Percentiles rank a stretch among this genome's conserved stretches.
These are phyloP conservation scores for Idaea straminata DNA, from an alignment of 2,888 invertebrate species.

Conservation along the genomic window DNA sequence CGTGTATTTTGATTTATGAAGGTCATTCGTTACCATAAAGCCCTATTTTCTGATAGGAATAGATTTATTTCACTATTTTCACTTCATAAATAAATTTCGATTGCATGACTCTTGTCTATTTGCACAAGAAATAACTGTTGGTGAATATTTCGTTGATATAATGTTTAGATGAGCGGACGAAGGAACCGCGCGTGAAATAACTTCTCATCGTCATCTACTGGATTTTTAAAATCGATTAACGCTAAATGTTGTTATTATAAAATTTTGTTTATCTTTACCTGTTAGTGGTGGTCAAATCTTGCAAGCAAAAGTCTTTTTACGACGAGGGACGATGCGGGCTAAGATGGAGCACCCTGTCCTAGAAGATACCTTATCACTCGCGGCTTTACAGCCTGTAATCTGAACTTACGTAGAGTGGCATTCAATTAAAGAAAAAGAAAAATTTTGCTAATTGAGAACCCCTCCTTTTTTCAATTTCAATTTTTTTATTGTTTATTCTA, in stretches of 20 bases:
- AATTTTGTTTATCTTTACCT: neutral
- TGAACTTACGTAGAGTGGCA: no score
- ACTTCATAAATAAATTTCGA: neutral
- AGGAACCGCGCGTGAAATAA: neutral
- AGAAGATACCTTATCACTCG: no score
- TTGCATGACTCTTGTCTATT: neutral
- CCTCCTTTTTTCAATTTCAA: no score
- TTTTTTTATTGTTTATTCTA: no score
- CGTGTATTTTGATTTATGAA: conserved; percentile 20
- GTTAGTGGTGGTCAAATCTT: no score
- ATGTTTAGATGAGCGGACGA: neutral
- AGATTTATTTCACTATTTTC: conserved; percentile 2
- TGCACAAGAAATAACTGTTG: neutral
- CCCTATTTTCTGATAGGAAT: neutral
- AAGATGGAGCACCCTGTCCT: no score
- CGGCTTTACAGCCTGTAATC: no score
- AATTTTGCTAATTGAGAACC: no score
- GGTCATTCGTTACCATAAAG: neutral
- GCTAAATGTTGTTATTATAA: neutral
- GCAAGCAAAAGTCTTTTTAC: no score
- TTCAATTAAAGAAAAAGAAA: no score
- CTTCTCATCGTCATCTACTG: conserved; percentile 4
- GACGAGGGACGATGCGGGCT: no score
- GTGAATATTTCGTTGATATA: neutral
- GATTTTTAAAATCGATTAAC: neutral